Evolutionary conservation across 1,140 invertebrate species (phyloP), one percentile per base, ranked within the genome.

Genomic region (Cotesia vestalis): DNA sequence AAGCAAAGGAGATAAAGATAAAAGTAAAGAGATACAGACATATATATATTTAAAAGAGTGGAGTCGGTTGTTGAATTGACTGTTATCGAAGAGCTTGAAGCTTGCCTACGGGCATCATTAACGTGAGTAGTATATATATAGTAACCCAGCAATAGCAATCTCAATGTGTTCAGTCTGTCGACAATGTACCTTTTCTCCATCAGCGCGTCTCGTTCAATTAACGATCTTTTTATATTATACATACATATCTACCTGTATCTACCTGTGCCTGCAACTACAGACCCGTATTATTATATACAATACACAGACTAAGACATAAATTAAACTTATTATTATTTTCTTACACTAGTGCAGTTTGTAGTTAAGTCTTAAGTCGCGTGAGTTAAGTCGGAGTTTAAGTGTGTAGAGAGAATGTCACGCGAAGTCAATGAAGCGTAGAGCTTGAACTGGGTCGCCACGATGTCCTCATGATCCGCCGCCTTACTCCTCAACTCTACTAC

Each of bases 391-490:
- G 27, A 27, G 27, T 27, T 27, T 27, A 27, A 27, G 73, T 67
- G 62, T 11, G 40, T 6, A 46, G 40, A 46, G 63, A 46, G 71
- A 72, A 67, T 69, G 67, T 67, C 66, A 67, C 66, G 66, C 66
- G 51, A 67, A 67, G 51, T 67, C 66, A 67, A 67, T 55, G 66
- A 36, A 67, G 66, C 66, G 66, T 51, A 67, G 66, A 67, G 66
- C 51, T 55, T 61, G 73, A 83, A 82, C 80, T 83, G 69, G 80
- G 82, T 83, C 81, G 78, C 76, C 71, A 34, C 76, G 69, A 79
- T 83, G 78, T 82, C 80, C 80, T 78, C 81, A 76, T 75, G 76
- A 83, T 79, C 62, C 40, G 40, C 40, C 40, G 40, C 40, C 40
- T 6, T 11, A 46, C 40, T 46, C 6, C 40, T 46, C 40, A 11